Percentiles rank a stretch among this genome's conserved stretches.
phyloP scores from a whole-genome alignment of 2,797 vertebrate genomes.

The Pipistrellus pipistrellus region DNA sequence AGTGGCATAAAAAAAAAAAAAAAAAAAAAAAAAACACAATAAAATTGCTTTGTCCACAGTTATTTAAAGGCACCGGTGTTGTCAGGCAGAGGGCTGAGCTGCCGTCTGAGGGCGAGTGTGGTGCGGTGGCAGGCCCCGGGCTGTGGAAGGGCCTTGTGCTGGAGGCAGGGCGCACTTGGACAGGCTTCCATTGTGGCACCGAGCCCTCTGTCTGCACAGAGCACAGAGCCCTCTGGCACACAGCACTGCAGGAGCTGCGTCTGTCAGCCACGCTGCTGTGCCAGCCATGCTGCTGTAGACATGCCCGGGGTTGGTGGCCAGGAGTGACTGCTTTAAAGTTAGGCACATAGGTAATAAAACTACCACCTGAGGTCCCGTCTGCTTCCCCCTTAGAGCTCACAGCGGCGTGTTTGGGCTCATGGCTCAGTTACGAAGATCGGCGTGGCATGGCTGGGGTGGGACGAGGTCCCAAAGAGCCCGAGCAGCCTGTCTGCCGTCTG shows the following conservation, averaged over 20 bases:
- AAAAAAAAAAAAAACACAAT: constrained; percentile 58
- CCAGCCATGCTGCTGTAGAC: neutral
- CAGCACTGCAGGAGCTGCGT: neutral
- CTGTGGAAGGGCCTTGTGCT: constrained; percentile 65
- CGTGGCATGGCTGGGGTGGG: neutral
- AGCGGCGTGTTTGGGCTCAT: neutral
- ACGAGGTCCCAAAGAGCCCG: neutral
- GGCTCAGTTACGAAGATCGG: neutral
- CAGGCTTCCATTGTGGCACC: constrained; percentile 24
- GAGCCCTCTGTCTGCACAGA: neutral
- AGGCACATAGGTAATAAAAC: neutral
- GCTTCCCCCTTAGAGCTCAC: neutral
- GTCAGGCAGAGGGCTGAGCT: neutral
- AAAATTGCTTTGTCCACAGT: neutral
- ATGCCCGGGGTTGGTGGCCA: neutral
- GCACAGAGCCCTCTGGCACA: constrained; percentile 20
- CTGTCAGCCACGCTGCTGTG: neutral
- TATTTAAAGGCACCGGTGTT: neutral
- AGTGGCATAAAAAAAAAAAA: constrained; percentile 70
- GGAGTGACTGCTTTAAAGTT: neutral
- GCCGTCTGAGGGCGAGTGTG: neutral
- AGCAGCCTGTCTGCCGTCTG: neutral
- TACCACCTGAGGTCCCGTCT: neutral
- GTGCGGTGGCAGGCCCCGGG: neutral
- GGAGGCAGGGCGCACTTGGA: neutral